Evolutionary conservation across 2,113 vertebrate species (phyloP), one percentile per base, ranked within the genome.

Genomic region (Osmerus eperlanus): DNA sequence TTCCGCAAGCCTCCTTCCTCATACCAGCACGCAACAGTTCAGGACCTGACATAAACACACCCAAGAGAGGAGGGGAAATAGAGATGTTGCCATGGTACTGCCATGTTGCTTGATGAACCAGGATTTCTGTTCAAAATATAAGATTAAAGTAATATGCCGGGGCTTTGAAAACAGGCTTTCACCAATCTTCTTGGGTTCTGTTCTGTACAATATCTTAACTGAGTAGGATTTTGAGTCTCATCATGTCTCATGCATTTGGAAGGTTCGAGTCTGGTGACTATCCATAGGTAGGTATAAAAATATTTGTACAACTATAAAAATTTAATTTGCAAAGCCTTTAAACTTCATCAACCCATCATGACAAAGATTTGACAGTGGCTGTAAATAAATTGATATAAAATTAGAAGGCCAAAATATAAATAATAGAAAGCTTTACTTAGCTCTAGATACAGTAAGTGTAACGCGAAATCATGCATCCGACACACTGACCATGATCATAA

Each of bases 11-110:
- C 79, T 77, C 75, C 71, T 83, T 66, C 56, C 81, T 79, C 80
- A 82, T 85, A 84, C 78, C 84, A 86, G 76, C 80, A 76, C 70
- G 72, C 76, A 65, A 74, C 64, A 77, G 65, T 70, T 69, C 67
- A 79, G 74, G 81, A 82, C 58, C 80, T 86, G 83, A 88, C 83
- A 87, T 85, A 85, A 88, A 86, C 83, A 86, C 79, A 80, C 72
- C 79, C 72, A 51, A 64, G 23, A 79, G 72, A 82, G 72, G 74
- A 84, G 72, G 81, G 67, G 75, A 85, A 84, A 84, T 77, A 86
- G 78, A 76, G 77, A 77, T 4, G 80, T 89, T 88, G 62, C 85
- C 79, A 67, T 32, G 47, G 79, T 41, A 79, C 80, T 72, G 71
- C 74, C 68, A 56, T 76, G 75, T 75, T 75, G 58, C 76, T 65